phyloP scores from a whole-genome alignment of 1,140 invertebrate species.

The Drosophila littoralis region DNA sequence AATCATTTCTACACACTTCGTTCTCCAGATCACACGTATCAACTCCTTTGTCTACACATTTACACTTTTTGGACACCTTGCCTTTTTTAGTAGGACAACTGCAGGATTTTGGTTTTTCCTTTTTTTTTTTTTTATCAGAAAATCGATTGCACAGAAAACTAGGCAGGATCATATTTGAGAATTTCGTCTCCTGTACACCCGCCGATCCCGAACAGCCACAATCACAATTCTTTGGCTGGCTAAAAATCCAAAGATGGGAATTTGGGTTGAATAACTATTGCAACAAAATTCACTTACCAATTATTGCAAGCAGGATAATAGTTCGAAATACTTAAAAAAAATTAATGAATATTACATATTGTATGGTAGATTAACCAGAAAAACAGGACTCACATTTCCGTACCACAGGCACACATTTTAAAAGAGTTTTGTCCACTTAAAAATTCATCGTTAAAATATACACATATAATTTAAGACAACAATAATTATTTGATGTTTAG shows the following conservation, averaged over 20 bases:
- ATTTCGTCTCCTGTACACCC: conserved; percentile 41
- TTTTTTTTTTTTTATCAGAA: not conserved
- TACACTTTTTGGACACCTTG: not conserved
- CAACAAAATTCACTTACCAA: not conserved
- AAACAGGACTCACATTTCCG: conserved; percentile 14
- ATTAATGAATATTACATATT: not conserved
- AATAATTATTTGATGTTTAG: conserved; percentile 23
- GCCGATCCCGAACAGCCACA: not conserved
- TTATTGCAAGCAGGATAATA: too few species aligned
- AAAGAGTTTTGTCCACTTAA: conserved; percentile 30
- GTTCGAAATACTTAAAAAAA: too few species aligned
- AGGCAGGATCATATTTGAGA: conserved; percentile 51
- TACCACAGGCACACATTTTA: conserved; percentile 30
- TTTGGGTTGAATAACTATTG: not conserved
- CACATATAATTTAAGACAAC: conserved; percentile 33
- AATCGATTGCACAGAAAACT: conserved; percentile 42
- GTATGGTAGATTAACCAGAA: not conserved
- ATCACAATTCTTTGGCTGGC: not conserved
- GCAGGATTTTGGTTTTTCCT: not conserved
- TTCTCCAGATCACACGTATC: not conserved
- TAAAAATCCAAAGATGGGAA: not conserved
- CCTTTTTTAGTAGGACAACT: not conserved
- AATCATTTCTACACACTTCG: not conserved
- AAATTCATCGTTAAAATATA: conserved; percentile 18
- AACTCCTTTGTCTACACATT: conserved; percentile 12